Base-by-base conservation (phyloP, 1,140 invertebrate species). In the Drosophila arawakana region DNA sequence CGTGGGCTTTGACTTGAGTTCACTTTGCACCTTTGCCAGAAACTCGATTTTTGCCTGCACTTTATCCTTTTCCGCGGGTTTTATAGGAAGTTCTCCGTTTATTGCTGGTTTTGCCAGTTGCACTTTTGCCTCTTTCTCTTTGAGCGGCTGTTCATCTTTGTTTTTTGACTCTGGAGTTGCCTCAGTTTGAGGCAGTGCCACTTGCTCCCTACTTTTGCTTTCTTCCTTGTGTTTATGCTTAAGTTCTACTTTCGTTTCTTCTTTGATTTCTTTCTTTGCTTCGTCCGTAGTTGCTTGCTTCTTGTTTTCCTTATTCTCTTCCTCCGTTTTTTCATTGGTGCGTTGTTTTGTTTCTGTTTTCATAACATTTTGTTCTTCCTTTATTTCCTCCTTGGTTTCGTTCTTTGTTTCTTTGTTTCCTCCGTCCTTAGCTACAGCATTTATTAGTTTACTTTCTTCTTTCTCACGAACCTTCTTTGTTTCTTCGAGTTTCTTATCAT, bases 21-120 rank as follows among this genome's bases (percentile, higher is more conserved):
- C 83, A 18, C 69, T 89, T 59, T 80, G 80, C 15, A 88, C 84
- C 50, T 89, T 89, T 8, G 76, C 81, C 25, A 88, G 49, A n/a
- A 89, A 88, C n/a, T 84, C 84, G 3, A 88, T 15, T 55, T 88
- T 89, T 0, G 55, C 44, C 10, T 86, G 72, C 1, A 21, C 18
- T 15, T 86, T 85, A 15, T 52, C 61, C 2, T 78, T 80, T 25
- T 80, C 73, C 0, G 41, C 13, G 0, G 18, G 2, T 13, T 60
- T 63, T 41, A n/a, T 0, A n/a, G 41, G 10, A 7, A 65, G 2
- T 5, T 79, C 60, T 15, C 50, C 63, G 46, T 62, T 81, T 8
- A 57, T 2, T 41, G 46, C 47, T 6, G 47, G 7, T 1, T 18
- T 30, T 5, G 61, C 54, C 13, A 9, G 8, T 60, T 44, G n/a